Base-by-base conservation (phyloP, 2,888 invertebrate genomes). In the Neoitamus cyanurus region DNA sequence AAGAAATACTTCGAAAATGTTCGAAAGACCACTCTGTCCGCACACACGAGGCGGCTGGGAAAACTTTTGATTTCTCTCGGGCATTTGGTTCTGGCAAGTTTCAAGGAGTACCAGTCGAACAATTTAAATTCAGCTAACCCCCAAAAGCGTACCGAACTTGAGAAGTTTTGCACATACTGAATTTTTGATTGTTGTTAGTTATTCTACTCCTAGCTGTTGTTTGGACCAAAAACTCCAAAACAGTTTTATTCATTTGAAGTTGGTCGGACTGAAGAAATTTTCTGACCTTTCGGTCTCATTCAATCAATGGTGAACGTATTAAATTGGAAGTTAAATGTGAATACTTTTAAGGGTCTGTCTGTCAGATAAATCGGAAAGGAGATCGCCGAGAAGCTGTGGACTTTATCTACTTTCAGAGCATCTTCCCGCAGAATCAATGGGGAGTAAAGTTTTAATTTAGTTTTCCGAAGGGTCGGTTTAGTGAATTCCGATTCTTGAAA, bases 51-150 rank as follows among this genome's bases (percentile, higher is more conserved):
- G 77, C 25, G 25, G 77, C 37, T 31, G 77, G 25, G 20, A 25
- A 77, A 42, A 77, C 77, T 77, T 85, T 85, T 85, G 83, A 85
- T 85, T 85, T 85, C 85, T 85, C 85, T 48, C 58, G 85, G 85
- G 85, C 83, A 82, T 83, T 83, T 85, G 48, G 46, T 68, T 20
- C 25, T 48, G 83, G 58, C 73, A 37, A 83, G 46, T 83, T 80
- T 84, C 82, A 58, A 80, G 58, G 15, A 58, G 58, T 15, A 2
- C 25, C 58, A 83, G 83, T 85, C 73, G 69, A 85, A 82, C 75
- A 84, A 84, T 84, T 85, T 83, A 83, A 85, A 85, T 85, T 75
- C 77, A 83, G 25, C 58, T 20, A 58, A 85, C 83, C 83, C 83
- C 85, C 83, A 72, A 70, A 30, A 48, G 83, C 25, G n/a, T 31